phyloP scores from a whole-genome alignment of 2,888 invertebrate genomes.

The Idaea biselata region DNA sequence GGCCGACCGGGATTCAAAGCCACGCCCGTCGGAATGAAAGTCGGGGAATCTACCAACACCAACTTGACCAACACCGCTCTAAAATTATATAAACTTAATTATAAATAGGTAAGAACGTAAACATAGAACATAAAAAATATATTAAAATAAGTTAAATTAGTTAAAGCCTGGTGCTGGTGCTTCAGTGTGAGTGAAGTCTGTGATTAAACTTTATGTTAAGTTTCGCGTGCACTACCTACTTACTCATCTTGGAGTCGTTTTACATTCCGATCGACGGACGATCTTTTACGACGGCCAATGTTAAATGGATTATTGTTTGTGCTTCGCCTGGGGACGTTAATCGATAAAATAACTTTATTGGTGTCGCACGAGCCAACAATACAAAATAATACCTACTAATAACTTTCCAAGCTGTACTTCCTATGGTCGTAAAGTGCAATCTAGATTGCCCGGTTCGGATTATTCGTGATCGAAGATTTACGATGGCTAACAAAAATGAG shows the following conservation, averaged over 20 bases:
- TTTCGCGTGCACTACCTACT: neutral
- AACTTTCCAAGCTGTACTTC: neutral
- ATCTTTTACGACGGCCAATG: neutral
- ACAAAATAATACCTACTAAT: neutral
- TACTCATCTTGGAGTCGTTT: neutral
- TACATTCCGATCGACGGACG: neutral
- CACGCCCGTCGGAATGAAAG: too few relatives aligned
- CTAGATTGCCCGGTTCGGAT: neutral
- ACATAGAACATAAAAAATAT: too few relatives aligned
- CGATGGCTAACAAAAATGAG: neutral
- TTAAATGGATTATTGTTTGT: neutral
- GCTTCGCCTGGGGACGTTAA: neutral
- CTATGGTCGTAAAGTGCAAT: neutral
- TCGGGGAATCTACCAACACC: too few relatives aligned
- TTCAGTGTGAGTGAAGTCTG: neutral
- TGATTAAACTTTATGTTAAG: neutral
- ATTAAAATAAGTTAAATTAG: neutral
- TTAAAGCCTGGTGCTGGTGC: slow-evolving; percentile 5
- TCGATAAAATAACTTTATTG: neutral
- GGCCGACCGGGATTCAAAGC: too few relatives aligned
- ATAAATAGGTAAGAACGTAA: too few relatives aligned
- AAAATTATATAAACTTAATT: too few relatives aligned
- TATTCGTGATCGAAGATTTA: neutral
- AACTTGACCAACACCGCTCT: too few relatives aligned
- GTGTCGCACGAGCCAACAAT: neutral